Base-by-base conservation (phyloP, 1,140 invertebrate species). In the Procambarus virginalis region DNA sequence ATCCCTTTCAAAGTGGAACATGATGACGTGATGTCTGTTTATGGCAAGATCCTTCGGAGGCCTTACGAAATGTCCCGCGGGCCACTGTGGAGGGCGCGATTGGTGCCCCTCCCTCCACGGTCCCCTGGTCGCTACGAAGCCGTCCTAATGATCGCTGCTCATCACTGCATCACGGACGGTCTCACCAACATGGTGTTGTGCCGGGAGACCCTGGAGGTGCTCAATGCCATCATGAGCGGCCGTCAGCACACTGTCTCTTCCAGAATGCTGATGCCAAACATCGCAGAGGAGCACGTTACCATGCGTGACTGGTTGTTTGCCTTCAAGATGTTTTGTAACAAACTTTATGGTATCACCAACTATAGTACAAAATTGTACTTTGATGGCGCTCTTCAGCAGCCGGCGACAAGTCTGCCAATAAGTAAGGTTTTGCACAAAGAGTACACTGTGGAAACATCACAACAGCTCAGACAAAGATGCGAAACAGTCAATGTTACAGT, bases 91-190 rank as follows among this genome's bases (percentile, higher is more conserved):
- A 75, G 84, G 45, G 84, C 84, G 2, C 58, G 84, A 34, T 76
- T 86, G 22, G 84, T 86, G 17, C 84, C 75, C 9, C 34, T n/a
- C 48, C 34, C 55, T 0, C 55, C 51, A 5, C 22, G 45, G 6
- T 20, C 46, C 9, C 73, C 22, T 5, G 76, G 84, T 8, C 75
- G 34, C 55, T 34, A 79, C 20, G 51, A 60, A 51, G 84, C 76
- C 20, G 84, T 86, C 46, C 76, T 86, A 22, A 64, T 86, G 51
- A 3, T 86, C 51, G 46, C 49, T 22, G 84, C 64, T 14, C 84
- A 86, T 49, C 84, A 86, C 84, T 86, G 84, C 75, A 77, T 86
- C 76, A 86, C 75, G 46, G 84, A 86, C 76, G 84, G n/a, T 34
- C 64, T 79, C 76, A 86, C 84, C 55, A 86, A 86, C 76, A 79